phyloP scores from a whole-genome alignment of 2,113 vertebrate genomes.

The Trachemys scripta region DNA sequence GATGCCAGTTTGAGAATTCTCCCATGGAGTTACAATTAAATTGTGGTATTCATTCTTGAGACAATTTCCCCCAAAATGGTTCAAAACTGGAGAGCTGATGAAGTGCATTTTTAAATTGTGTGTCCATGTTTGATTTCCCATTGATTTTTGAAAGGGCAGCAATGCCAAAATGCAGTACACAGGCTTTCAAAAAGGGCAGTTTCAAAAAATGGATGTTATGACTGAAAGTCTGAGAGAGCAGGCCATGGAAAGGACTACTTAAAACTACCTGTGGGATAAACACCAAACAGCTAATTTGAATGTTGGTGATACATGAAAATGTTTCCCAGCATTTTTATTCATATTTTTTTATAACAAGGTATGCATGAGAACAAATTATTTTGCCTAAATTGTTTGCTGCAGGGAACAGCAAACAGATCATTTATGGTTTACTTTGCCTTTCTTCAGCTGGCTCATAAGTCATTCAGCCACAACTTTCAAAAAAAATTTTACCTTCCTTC shows the following conservation, averaged over 20 bases:
- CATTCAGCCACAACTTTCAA: slow-evolving; percentile 58
- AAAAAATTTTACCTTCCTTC: slow-evolving; percentile 65
- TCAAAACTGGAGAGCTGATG: neutral
- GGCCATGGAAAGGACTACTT: neutral
- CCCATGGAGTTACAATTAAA: slow-evolving; percentile 22
- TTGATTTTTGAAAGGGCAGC: neutral
- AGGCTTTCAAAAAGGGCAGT: neutral
- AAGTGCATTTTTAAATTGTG: neutral
- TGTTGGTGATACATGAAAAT: neutral
- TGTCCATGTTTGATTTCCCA: neutral
- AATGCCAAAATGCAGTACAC: neutral
- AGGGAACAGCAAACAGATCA: slow-evolving; percentile 32
- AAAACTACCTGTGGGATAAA: neutral
- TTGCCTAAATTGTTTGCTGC: slow-evolving; percentile 35
- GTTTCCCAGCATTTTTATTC: neutral
- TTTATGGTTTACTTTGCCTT: slow-evolving; percentile 55
- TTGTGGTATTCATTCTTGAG: slow-evolving; percentile 45
- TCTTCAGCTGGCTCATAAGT: slow-evolving; percentile 47
- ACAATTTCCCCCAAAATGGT: neutral
- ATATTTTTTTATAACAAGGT: neutral
- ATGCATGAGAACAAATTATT: neutral
- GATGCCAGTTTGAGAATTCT: slow-evolving; percentile 32
- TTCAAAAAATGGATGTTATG: neutral
- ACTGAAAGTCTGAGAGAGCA: neutral
- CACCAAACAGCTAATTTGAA: neutral